Conservation (phyloP, 2,888 invertebrate species). For the Furcula furcula region DNA sequence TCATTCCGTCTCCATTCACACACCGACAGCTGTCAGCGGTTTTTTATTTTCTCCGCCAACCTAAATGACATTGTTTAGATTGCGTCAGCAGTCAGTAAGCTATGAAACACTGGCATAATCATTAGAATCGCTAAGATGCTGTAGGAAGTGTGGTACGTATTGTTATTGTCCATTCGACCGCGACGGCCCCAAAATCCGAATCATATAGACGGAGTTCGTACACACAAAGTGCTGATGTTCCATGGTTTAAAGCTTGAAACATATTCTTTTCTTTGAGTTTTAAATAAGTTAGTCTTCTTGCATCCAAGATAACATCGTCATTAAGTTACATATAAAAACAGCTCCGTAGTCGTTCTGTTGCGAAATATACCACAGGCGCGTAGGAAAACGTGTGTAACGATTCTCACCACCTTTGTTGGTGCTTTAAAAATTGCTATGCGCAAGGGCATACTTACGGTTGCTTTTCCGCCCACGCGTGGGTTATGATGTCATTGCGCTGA, state of each 20-base stretch:
- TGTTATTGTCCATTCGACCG: constrained; percentile 19
- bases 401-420: background rate
- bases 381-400: background rate
- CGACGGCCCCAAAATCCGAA: constrained; percentile 2
- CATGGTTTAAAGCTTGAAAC: too few species aligned
- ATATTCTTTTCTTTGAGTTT: too few species aligned
- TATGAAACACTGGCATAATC: constrained; percentile 10
- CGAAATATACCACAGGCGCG: too few species aligned
- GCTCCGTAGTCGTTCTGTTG: too few species aligned
- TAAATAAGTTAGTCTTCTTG: too few species aligned
- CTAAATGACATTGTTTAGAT: constrained; percentile 15
- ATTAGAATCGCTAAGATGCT: constrained; percentile 1
- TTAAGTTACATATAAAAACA: too few species aligned
- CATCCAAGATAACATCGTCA: too few species aligned
- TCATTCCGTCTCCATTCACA: constrained; percentile 40
- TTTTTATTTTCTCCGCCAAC: background rate
- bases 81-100: constrained; percentile 10
- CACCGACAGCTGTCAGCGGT: constrained; percentile 39
- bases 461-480: constrained; percentile 20
- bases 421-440: constrained; percentile 28
- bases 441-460: constrained; percentile 15
- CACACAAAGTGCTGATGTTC: too few species aligned
- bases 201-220: too few species aligned
- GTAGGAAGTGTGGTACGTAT: constrained; percentile 5
- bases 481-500: constrained; percentile 37